Base-by-base conservation (phyloP, 92 coral and sea anemone species). In the Palythoa grandis region DNA sequence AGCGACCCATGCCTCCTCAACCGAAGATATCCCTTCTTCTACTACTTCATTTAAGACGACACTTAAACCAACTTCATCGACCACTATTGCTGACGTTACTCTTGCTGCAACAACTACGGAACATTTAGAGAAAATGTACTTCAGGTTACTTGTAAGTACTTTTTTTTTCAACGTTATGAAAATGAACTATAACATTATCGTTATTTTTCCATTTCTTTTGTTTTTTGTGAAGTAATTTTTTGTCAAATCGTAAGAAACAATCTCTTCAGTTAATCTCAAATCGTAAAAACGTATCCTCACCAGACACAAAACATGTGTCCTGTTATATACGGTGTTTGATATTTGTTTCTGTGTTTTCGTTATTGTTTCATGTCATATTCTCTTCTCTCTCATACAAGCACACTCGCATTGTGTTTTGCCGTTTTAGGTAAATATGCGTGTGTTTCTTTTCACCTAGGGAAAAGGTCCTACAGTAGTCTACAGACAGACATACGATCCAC, bases 381-480 rank as follows among this genome's bases (percentile, higher is more conserved):
- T 29, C 35, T 29, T 0, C 35, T 29, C 35, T 29, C 35, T 29
- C 50, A 43, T 5, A 43, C 50, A 43, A 65, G 19, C 11, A 14
- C 24, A 63, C 70, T 9, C 2, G 1, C 20, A 23, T 50, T 52
- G n/a, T 57, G 12, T 22, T 76, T 52, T 7, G 24, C 17, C 8
- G 7, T 19, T 3, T 20, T 15, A 4, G 14, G 1, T 16, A 2
- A 19, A 19, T 19, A n/a, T 20, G 54, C 14, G 19, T 20, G 19
- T 3, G 39, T 76, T 76, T 76, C n/a, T 3, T 52, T 23, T 52
- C 38, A 15, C 1, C 19, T 63, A 80, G 85, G 85, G 85, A 0
- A 66, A 80, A 65, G 85, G 85, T 13, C 85, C 85, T 5, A 80
- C 85, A 2, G 85, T 80, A 38, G 60, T 80, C 56, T 80, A 80